Evolutionary conservation across 2,797 vertebrate species (phyloP).

Genomic region (Lepus oiostolus): DNA sequence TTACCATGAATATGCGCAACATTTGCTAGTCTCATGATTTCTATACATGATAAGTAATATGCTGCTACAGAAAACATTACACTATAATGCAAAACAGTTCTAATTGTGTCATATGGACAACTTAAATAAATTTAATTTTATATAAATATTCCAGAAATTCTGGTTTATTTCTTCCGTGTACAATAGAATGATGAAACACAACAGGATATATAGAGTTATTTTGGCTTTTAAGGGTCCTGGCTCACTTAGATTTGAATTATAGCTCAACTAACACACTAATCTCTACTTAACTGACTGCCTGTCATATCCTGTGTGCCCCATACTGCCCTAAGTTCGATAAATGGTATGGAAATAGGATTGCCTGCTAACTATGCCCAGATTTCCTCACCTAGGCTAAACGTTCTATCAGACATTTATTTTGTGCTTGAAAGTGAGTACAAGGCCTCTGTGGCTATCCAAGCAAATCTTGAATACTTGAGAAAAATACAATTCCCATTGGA

Average conservation of each 20-base stretch:
- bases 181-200: conserved; percentile 69
- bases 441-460: background rate
- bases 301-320: background rate
- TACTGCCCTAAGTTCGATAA: background rate
- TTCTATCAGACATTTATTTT: conserved; percentile 21
- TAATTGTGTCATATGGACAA: background rate
- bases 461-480: conserved; percentile 49
- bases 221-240: conserved; percentile 28
- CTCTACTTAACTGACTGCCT: conserved; percentile 58
- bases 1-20: background rate
- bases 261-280: conserved; percentile 53
- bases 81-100: background rate
- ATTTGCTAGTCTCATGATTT: background rate
- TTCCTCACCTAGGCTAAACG: conserved; percentile 56
- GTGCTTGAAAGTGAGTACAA: background rate
- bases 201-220: conserved; percentile 1
- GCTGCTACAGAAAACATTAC: background rate
- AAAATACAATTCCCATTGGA: conserved; percentile 63
- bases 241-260: conserved; percentile 68
- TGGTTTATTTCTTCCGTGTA: background rate
- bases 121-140: background rate
- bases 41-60: background rate
- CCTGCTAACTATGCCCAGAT: background rate
- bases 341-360: conserved; percentile 34
- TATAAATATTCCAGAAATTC: conserved; percentile 2